Conservation (phyloP, 2,113 vertebrate species). For the Scophthalmus maximus region DNA sequence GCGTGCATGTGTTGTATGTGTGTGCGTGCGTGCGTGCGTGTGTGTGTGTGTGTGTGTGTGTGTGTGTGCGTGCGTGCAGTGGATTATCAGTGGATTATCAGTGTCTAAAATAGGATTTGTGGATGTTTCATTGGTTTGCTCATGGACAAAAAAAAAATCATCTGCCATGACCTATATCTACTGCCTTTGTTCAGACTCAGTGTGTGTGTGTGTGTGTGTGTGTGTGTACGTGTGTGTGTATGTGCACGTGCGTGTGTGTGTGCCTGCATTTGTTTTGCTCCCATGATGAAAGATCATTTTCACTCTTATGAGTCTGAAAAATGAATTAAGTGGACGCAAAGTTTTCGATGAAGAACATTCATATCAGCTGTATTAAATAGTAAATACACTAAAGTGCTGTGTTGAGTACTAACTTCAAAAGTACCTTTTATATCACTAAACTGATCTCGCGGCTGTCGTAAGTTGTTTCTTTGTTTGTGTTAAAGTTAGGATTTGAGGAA, state of each 20-base stretch:
- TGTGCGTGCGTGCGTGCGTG: constrained; percentile 5
- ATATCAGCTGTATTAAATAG: too few relatives aligned
- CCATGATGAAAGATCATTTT: too few relatives aligned
- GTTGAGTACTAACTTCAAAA: too few relatives aligned
- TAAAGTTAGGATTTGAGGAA: too few relatives aligned
- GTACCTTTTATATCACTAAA: too few relatives aligned
- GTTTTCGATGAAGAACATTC: too few relatives aligned
- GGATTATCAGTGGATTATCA: constrained; percentile 71
- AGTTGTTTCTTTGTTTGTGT: too few relatives aligned
- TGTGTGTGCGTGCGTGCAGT: too few relatives aligned
- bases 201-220: background rate
- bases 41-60: background rate
- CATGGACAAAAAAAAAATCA: constrained; percentile 18
- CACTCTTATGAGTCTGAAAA: too few relatives aligned
- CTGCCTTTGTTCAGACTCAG: constrained; percentile 31
- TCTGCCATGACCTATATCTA: constrained; percentile 29
- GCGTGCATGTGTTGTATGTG: background rate
- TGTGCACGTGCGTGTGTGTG: background rate
- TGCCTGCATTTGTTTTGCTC: background rate
- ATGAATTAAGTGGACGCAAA: too few relatives aligned
- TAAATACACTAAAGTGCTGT: too few relatives aligned
- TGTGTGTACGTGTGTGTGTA: background rate
- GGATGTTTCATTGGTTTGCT: constrained; percentile 42
- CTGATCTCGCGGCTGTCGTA: too few relatives aligned
- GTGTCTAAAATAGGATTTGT: constrained; percentile 59